Conservation (phyloP, 1,140 invertebrate genomes). For the Amyelois transitella region DNA sequence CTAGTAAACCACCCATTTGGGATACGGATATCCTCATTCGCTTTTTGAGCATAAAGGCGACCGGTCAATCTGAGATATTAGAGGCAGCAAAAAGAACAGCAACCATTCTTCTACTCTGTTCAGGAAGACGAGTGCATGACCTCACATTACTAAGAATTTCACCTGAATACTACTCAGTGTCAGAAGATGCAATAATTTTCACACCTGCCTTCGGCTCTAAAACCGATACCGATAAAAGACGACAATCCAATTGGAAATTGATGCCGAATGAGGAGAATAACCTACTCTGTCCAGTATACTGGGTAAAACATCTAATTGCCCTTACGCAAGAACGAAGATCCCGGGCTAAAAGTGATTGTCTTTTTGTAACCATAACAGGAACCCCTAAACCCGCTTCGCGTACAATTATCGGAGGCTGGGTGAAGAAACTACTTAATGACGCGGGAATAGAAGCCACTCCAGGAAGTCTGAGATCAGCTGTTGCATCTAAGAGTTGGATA, state of each 20-base stretch:
- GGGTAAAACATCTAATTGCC: slow-evolving; percentile 2
- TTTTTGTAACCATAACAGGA: slow-evolving; percentile 3
- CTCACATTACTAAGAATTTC: slow-evolving; percentile 6
- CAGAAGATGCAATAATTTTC: not conserved
- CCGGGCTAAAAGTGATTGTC: not conserved
- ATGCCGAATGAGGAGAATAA: not conserved
- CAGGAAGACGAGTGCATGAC: slow-evolving; percentile 9
- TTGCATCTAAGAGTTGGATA: too few species aligned
- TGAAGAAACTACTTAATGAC: not conserved
- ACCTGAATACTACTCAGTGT: not conserved
- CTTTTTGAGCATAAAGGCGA: not conserved
- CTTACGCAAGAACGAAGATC: not conserved
- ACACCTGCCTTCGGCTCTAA: slow-evolving; percentile 8
- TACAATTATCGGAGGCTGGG: slow-evolving; percentile 3
- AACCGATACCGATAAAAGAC: not conserved
- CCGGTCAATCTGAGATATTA: not conserved
- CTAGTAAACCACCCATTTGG: not conserved
- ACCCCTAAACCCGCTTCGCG: slow-evolving; percentile 3
- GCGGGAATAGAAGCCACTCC: slow-evolving; percentile 1
- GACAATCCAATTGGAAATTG: slow-evolving; percentile 6
- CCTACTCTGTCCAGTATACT: not conserved
- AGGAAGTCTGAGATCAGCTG: not conserved
- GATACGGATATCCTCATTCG: not conserved
- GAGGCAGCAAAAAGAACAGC: not conserved
- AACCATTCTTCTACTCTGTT: slow-evolving; percentile 3